phyloP scores from a whole-genome alignment of 2,888 invertebrate genomes.

The Apomyelois bistriatella region DNA sequence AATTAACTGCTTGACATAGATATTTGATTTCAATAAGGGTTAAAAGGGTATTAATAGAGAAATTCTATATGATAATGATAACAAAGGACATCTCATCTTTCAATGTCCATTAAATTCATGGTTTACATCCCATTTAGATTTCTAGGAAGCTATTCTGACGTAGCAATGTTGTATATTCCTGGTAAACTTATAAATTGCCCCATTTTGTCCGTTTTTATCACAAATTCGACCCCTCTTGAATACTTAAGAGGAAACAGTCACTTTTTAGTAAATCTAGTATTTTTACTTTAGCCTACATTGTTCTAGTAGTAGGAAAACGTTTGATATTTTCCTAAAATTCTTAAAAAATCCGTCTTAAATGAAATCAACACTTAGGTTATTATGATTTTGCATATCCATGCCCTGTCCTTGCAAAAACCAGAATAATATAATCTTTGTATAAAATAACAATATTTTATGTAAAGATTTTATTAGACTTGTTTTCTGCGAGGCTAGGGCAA shows the following conservation, averaged over 20 bases:
- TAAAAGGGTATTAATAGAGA: neutral
- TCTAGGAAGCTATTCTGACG: constrained; percentile 14
- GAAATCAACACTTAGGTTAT: no score
- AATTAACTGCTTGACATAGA: constrained; percentile 3
- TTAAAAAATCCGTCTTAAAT: no score
- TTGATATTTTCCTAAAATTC: no score
- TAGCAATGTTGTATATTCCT: constrained; percentile 17
- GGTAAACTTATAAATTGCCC: constrained; percentile 20
- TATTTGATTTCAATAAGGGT: neutral
- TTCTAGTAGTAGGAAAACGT: neutral
- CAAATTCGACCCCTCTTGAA: constrained; percentile 24
- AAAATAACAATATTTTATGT: no score
- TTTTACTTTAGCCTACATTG: neutral
- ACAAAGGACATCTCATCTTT: no score
- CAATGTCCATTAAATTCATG: neutral
- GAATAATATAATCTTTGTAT: no score
- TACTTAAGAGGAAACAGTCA: constrained; percentile 19
- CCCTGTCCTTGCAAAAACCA: no score
- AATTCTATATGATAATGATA: no score
- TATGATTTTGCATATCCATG: no score
- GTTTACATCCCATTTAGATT: neutral
- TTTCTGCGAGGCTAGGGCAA: no score
- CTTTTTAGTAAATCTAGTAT: neutral
- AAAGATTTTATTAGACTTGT: no score
- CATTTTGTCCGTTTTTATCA: constrained; percentile 25